Conservation (phyloP, 2,797 vertebrate genomes). For the Eupleurogrammus muticus region DNA sequence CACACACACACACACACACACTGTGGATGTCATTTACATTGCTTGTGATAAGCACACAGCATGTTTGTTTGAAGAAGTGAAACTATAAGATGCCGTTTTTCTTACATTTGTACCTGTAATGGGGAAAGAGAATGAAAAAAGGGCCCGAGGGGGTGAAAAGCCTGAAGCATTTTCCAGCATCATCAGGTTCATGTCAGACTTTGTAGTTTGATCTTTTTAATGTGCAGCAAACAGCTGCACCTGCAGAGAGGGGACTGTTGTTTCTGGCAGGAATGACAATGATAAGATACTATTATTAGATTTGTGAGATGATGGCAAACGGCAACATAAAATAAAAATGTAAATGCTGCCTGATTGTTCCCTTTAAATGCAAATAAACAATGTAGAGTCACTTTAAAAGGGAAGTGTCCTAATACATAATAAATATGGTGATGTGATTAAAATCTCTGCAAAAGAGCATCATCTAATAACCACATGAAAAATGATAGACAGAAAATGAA, state of each 20-base stretch:
- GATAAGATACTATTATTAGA: not conserved
- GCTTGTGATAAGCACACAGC: constrained; percentile 10
- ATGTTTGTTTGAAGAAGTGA: constrained; percentile 15
- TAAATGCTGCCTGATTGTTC: not conserved
- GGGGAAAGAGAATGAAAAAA: constrained; percentile 27
- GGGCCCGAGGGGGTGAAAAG: constrained; percentile 25
- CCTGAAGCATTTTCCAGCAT: constrained; percentile 26
- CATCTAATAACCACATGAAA: not conserved
- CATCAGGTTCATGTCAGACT: constrained; percentile 27
- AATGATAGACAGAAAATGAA: not conserved
- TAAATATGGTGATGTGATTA: not conserved
- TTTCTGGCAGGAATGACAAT: not conserved
- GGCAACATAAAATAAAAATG: not conserved
- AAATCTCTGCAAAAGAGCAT: constrained; percentile 1
- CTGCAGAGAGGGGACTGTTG: not conserved
- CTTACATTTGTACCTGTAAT: constrained; percentile 19
- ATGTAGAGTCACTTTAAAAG: constrained; percentile 1
- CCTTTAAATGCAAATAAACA: not conserved
- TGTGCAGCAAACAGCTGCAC: not conserved
- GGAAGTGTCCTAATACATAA: not conserved
- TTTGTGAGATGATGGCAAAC: not conserved
- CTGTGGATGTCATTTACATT: not conserved
- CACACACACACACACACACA: constrained; percentile 5
- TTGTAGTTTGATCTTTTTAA: constrained; percentile 1
- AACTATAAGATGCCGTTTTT: constrained; percentile 5